Evolutionary conservation across 2,888 invertebrate genomes (phyloP), one percentile per base, ranked within the genome.

Genomic region (Phyllotreta cruciferae): DNA sequence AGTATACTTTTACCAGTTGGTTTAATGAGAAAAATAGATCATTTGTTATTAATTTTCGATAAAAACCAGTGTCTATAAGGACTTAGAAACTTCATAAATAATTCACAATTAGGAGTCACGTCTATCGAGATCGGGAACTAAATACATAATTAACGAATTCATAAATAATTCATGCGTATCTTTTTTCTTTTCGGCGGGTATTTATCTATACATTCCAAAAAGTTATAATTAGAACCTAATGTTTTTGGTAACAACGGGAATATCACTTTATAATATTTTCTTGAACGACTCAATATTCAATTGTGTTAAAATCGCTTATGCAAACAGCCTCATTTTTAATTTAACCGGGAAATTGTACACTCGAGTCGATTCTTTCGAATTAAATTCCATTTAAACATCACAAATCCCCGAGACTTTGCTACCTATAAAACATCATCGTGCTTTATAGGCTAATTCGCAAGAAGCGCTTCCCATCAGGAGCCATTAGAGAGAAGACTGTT

Each of bases 401-500:
- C 24, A 24, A 24, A 24, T 24, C 24, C 24, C 24, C 24, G 24
- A 57, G 45, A 54, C 60, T 66, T 67, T 52, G 36, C 55, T 44
- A 56, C 45, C 62, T 56, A 60, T 64, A 67, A 67, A 64, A 60
- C 57, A 60, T 56, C 57, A 56, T 53, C 54, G 42, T 58, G 68
- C 63, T 68, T 68, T 24, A 24, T 24, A 66, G 60, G 60, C 39
- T 62, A 66, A 66, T 64, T 60, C 63, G 24, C 24, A 66, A 66
- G 66, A 63, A 68, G 61, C 64, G 57, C 66, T 66, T 68, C 14
- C 68, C 72, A 72, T 72, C 71, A 71, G 66, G 66, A 69, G 63
- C 71, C 71, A 73, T 73, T 71, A 73, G 67, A 66, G 70, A 65
- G 66, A 49, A 66, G 57, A 67, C 67, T 57, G 70, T 71, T 72